A percentile compares a stretch with the other conserved stretches of the same genome.
Evolutionary conservation across 2,113 vertebrate genomes (phyloP).

Genomic region (Erinaceus europaeus): DNA sequence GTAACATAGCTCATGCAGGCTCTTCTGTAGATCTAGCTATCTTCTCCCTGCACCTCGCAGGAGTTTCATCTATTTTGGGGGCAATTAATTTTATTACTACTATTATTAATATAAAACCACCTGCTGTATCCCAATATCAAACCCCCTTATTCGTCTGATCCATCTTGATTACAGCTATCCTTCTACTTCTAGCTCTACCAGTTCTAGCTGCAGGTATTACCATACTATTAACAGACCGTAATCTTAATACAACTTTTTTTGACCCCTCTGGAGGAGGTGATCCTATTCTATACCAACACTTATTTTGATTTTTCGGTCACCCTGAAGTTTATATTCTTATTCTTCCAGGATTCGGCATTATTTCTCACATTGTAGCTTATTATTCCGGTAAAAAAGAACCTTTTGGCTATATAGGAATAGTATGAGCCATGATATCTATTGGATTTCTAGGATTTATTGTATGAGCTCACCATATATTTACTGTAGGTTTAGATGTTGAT

Average conservation of each 20-base stretch:
- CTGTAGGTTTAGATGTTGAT: not conserved
- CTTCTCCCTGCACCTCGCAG: not conserved
- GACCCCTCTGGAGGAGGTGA: not conserved
- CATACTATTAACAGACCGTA: not conserved
- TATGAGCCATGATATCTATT: not conserved
- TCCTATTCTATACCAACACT: not conserved
- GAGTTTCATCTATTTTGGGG: not conserved
- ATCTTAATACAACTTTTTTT: not conserved
- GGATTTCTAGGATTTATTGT: no score
- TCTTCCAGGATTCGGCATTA: not conserved
- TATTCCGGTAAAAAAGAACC: not conserved
- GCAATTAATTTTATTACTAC: not conserved
- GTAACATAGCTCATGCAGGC: not conserved
- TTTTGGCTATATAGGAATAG: not conserved
- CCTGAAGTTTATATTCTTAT: not conserved
- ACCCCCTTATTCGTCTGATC: not conserved
- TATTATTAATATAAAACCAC: not conserved
- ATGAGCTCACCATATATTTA: not conserved
- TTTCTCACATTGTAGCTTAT: not conserved
- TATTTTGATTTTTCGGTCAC: not conserved
- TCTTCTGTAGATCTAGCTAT: not conserved
- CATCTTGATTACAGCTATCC: not conserved
- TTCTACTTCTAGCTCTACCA: not conserved
- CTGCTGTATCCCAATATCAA: not conserved
- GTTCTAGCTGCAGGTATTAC: not conserved